Percentiles rank a stretch among this genome's conserved stretches.
Evolutionary conservation across 2,797 vertebrate genomes (phyloP).

Genomic region (Carapus acus): DNA sequence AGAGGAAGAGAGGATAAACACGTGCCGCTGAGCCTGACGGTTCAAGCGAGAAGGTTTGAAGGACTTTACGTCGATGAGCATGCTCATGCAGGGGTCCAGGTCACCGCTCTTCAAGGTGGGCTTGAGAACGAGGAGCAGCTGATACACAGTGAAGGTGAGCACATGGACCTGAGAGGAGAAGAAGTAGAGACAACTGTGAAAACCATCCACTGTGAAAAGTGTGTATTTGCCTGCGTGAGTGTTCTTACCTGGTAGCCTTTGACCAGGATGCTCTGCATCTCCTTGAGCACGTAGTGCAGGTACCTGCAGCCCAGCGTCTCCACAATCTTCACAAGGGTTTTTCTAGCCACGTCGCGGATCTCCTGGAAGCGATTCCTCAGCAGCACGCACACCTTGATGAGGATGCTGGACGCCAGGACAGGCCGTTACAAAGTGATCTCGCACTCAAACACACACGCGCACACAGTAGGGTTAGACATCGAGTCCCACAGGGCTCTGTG

Average conservation of each 20-base stretch:
- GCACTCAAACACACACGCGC: not conserved
- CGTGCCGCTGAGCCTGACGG: no score
- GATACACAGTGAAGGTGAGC: conserved; percentile 88
- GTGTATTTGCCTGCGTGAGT: not conserved
- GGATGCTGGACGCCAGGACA: conserved; percentile 70
- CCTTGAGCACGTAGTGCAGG: conserved; percentile 86
- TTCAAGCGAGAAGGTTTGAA: no score
- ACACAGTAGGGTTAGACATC: conserved; percentile 5
- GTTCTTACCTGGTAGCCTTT: conserved; percentile 91
- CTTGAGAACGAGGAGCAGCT: conserved; percentile 78
- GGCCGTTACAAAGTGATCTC: not conserved
- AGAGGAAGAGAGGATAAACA: conserved; percentile 15
- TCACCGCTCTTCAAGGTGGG: conserved; percentile 81
- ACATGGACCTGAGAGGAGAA: conserved; percentile 82
- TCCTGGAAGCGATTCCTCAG: conserved; percentile 94
- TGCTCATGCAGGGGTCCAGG: conserved; percentile 86
- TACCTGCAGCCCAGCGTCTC: conserved; percentile 84
- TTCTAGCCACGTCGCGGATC: conserved; percentile 87
- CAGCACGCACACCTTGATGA: conserved; percentile 88
- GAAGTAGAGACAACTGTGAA: not conserved
- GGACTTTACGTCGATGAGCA: conserved; percentile 86
- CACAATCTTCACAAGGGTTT: conserved; percentile 87
- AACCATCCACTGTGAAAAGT: not conserved
- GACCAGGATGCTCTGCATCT: conserved; percentile 83
- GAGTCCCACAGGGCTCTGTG: no score